Evolutionary conservation across 2,113 vertebrate species (phyloP).

Genomic region (Melanotaenia duboulayi): DNA sequence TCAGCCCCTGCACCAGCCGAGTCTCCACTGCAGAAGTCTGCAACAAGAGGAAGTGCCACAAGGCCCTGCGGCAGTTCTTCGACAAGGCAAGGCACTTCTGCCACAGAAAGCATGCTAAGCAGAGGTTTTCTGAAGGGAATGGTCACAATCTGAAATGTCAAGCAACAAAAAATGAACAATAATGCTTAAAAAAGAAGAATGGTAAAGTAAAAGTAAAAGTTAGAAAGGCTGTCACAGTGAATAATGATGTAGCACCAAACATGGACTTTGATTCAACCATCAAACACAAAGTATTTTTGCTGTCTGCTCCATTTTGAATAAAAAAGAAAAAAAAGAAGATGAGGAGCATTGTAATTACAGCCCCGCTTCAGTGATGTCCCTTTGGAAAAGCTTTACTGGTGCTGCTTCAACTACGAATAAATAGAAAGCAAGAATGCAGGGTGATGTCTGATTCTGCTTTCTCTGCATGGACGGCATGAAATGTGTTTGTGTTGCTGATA

Average conservation of each 20-base stretch:
- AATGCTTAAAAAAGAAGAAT: constrained; percentile 9
- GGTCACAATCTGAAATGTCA: neutral
- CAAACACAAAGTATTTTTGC: constrained; percentile 52
- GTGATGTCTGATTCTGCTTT: constrained; percentile 24
- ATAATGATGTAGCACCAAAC: constrained; percentile 27
- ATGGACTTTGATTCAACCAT: constrained; percentile 53
- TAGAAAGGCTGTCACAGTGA: constrained; percentile 41
- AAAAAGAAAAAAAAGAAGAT: constrained; percentile 16
- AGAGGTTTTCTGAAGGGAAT: constrained; percentile 9
- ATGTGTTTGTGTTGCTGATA: constrained; percentile 35
- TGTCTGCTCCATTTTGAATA: constrained; percentile 17
- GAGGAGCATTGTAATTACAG: constrained; percentile 44
- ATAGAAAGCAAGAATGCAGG: constrained; percentile 9
- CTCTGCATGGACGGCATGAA: constrained; percentile 11
- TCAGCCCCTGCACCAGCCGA: constrained; percentile 96
- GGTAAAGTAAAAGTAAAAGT: constrained; percentile 42
- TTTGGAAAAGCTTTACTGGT: constrained; percentile 23
- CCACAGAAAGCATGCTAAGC: neutral
- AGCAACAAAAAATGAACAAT: neutral
- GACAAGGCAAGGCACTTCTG: constrained; percentile 86
- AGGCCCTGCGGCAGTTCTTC: constrained; percentile 97
- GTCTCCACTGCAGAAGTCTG: constrained; percentile 93
- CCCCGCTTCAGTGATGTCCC: constrained; percentile 10
- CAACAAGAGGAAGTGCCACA: constrained; percentile 98
- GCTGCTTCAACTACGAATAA: constrained; percentile 3